Evolutionary conservation across 2,113 vertebrate species (phyloP).

Genomic region (Petrocephalus microphthalmus): DNA sequence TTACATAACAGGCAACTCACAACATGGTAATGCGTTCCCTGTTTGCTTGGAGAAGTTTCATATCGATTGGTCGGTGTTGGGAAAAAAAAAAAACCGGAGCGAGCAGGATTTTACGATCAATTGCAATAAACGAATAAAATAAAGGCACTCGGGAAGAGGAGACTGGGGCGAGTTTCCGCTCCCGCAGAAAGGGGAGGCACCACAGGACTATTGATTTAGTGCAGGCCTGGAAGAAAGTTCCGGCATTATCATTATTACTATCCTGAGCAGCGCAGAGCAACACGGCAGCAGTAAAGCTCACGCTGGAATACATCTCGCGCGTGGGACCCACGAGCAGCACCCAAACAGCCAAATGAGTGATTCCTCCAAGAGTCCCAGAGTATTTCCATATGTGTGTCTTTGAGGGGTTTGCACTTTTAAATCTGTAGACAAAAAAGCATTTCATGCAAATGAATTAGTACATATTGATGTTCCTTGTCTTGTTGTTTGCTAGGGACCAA

Average conservation of each 20-base stretch:
- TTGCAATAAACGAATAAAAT: conserved; percentile 25
- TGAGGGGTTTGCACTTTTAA: neutral
- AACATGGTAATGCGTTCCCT: conserved; percentile 30
- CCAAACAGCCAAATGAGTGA: neutral
- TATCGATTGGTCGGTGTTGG: conserved; percentile 37
- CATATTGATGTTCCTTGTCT: neutral
- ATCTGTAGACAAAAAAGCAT: neutral
- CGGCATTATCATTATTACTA: conserved; percentile 26
- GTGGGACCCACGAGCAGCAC: neutral
- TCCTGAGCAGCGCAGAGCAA: conserved; percentile 19
- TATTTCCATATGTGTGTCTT: neutral
- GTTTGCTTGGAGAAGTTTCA: conserved; percentile 23
- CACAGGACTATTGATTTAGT: conserved; percentile 34
- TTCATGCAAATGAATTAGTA: neutral
- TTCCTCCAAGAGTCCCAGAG: neutral
- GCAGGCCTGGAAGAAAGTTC: conserved; percentile 21
- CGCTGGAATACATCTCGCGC: neutral
- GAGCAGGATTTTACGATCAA: conserved; percentile 32
- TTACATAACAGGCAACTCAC: conserved; percentile 32
- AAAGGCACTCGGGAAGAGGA: conserved; percentile 14
- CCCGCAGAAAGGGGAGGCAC: conserved; percentile 17
- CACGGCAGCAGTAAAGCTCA: conserved; percentile 19
- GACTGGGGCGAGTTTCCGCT: conserved; percentile 20
- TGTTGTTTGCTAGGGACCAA: neutral
- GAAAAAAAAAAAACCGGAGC: conserved; percentile 5